Evolutionary conservation across 2,113 vertebrate species (phyloP).

Genomic region (Phylloscopus trochilus): DNA sequence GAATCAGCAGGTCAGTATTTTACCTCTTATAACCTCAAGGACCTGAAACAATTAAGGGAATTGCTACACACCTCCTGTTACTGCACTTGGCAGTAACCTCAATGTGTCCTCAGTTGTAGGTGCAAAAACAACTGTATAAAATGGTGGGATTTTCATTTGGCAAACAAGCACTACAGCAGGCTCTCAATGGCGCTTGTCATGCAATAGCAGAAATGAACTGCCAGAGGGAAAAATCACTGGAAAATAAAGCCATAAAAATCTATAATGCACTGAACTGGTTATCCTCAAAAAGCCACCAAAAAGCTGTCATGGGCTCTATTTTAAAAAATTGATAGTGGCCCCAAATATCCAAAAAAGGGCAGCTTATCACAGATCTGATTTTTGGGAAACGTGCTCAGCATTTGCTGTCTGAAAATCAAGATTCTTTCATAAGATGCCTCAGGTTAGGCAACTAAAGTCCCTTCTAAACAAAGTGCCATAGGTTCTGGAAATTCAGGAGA

Average conservation of each 20-base stretch:
- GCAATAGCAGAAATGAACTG: not conserved
- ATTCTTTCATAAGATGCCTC: not conserved
- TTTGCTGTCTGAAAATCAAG: not conserved
- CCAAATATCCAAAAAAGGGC: fast-evolving
- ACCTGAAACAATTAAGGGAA: not conserved
- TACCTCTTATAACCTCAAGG: not conserved
- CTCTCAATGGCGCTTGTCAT: not conserved
- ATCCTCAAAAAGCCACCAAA: not conserved
- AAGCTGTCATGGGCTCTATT: not conserved
- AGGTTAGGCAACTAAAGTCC: not conserved
- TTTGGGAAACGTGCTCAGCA: not conserved
- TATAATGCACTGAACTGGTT: not conserved
- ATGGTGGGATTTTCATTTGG: not conserved
- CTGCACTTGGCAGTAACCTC: not conserved
- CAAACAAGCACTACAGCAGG: not conserved
- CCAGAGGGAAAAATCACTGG: not conserved
- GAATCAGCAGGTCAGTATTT: not conserved
- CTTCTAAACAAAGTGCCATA: not conserved
- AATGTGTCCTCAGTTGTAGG: not conserved
- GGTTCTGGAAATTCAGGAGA: not conserved
- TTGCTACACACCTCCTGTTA: not conserved
- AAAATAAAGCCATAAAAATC: not conserved
- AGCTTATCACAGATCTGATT: not conserved
- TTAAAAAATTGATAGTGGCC: not conserved
- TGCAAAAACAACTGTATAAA: not conserved